Evolutionary conservation across 2,797 vertebrate genomes (phyloP), one percentile per base, ranked within the genome.

Genomic region (Microhierax caerulescens): DNA sequence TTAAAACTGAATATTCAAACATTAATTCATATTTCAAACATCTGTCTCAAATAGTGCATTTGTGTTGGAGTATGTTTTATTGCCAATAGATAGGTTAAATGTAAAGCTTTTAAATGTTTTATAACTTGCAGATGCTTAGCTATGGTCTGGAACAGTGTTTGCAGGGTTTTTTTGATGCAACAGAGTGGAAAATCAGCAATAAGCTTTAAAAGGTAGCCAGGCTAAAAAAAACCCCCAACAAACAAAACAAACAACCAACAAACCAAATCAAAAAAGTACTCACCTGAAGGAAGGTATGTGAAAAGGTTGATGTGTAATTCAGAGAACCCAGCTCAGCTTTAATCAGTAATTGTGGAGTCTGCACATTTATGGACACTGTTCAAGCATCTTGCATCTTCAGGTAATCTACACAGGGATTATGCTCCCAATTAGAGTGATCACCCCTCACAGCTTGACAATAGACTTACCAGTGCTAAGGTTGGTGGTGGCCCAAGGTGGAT

Each of bases 1-100:
- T 98, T 97, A 98, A 98, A 97, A 97, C 85, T 97, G 97, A 98
- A 98, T 98, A 98, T 97, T 98, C 94, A 98, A 98, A 96, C 91
- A 91, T 98, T 98, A 98, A 98, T 98, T 98, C 97, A 97, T 98
- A 98, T 98, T 97, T 98, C 98, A 98, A 95, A 95, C 90, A 93
- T 93, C 96, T 97, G 95, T 95, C 96, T 97, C 91, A 92, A 95
- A 95, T 72, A 93, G 48, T 91, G 86, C 57, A 81, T 96, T 97
- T 95, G 83, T 96, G 93, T 92, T 85, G 54, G 67, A 92, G 85
- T 96, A 65, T 92, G 82, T 95, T 96, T 97, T 96, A 95, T 95
- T 96, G 76, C 72, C 87, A 93, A 96, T 96, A 85, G 85, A 88
- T 93, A 90, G 77, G 92, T 97, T 96, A 92, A 88, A 88, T 70